Evolutionary conservation across 2,797 vertebrate genomes (phyloP), one percentile per base, ranked within the genome.

Genomic region (Hydrocynus forskahlii): DNA sequence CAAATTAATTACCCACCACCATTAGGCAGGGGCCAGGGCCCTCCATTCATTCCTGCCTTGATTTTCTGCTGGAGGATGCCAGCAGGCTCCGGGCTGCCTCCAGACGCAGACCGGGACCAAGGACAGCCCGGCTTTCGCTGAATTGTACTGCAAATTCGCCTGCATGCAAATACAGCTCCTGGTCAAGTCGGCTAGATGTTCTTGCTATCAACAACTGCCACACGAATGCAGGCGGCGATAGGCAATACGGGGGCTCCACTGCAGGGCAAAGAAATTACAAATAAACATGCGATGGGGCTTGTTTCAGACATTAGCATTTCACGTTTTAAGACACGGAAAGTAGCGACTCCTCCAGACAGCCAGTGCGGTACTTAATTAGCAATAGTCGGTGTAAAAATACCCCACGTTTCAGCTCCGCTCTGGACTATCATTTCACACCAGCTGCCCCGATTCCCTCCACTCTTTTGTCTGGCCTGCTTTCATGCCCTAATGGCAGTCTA

Each of bases 401-500:
- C 63, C 16, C 35, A n/a, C 29, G 59, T 70, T 52, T 75, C 29
- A 52, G 79, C 17, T 63, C 64, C 23, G 63, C 59, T 74, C 52
- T 45, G 75, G 43, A 54, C 59, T 50, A 68, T 67, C n/a, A 68
- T 68, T 54, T 60, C 74, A 40, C 45, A 75, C 60, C 60, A 66
- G 23, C 35, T 79, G 16, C 43, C 45, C n/a, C n/a, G 29, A 35
- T 48, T 21, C 10, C 59, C 63, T 67, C 52, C 74, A 52, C 48
- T 80, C 68, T 60, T 69, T 75, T 48, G 78, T 83, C 83, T 79
- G 74, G 72, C 55, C 78, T 73, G 23, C 45, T 23, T 82, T 78
- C 85, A 75, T 72, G 70, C 48, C 60, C 78, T 81, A 71, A 76
- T 71, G 77, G 75, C 81, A 76, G 69, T 79, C 86, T 81, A 85